A percentile compares a stretch with the other conserved stretches of the same genome.
Conservation (phyloP, 1,140 invertebrate genomes). For the Leptinotarsa lineolata region DNA sequence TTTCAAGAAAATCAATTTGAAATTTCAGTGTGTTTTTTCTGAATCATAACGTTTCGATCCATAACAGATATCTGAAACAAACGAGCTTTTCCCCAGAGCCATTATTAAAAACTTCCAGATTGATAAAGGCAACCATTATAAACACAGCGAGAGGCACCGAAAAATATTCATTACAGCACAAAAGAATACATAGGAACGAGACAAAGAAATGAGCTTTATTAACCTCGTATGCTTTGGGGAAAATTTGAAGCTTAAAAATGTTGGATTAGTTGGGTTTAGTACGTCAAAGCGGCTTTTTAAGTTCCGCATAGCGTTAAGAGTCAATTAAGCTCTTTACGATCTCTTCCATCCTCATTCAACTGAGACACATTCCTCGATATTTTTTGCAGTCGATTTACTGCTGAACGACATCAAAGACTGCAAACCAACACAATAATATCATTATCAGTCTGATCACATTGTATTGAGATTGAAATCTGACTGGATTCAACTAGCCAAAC, state of each 20-base stretch:
- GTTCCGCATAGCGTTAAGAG: background rate
- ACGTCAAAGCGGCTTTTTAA: background rate
- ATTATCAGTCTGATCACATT: too few species aligned
- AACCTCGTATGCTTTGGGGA: background rate
- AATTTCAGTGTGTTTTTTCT: too few species aligned
- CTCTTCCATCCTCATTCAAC: background rate
- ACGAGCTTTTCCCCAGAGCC: background rate
- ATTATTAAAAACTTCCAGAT: slow-evolving; percentile 2
- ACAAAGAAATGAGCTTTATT: slow-evolving; percentile 6
- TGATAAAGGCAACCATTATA: background rate
- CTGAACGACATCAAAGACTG: too few species aligned
- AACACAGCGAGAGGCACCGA: background rate
- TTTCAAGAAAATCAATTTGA: too few species aligned
- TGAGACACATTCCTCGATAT: too few species aligned
- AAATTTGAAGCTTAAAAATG: background rate
- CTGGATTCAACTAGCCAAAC: too few species aligned
- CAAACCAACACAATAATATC: too few species aligned
- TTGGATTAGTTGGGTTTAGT: background rate
- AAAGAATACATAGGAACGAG: background rate
- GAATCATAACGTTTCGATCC: background rate
- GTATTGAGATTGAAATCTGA: too few species aligned
- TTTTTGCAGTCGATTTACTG: too few species aligned
- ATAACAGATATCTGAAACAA: background rate
- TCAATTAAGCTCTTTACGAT: background rate
- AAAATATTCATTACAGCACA: slow-evolving; percentile 6